Percentiles rank a stretch among this genome's conserved stretches.
These are phyloP conservation scores for Eufriesea mexicana DNA, from an alignment of 1,140 invertebrate genomes.

Conservation along the genomic window DNA sequence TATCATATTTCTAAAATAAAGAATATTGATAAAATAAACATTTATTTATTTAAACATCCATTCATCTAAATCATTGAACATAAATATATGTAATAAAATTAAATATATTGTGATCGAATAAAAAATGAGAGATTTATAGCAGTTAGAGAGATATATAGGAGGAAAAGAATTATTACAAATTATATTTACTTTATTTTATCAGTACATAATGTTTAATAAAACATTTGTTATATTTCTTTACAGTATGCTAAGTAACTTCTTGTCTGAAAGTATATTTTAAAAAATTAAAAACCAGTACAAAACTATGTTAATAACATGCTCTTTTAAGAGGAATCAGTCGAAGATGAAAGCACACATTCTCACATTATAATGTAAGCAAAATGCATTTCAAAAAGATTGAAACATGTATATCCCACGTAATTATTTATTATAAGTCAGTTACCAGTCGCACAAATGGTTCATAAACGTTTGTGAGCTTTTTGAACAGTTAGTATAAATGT, in stretches of 20 bases:
- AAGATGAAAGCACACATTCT: slow-evolving; percentile 36
- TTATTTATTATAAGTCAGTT: background rate
- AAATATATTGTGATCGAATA: too few relatives aligned
- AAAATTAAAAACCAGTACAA: slow-evolving; percentile 33
- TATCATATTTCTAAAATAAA: background rate
- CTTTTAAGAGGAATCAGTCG: slow-evolving; percentile 16
- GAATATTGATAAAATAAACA: background rate
- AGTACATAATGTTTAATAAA: slow-evolving; percentile 28
- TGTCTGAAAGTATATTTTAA: slow-evolving; percentile 38
- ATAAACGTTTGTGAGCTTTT: background rate
- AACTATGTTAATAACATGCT: slow-evolving; percentile 29
- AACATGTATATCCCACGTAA: slow-evolving; percentile 1
- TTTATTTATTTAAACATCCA: background rate
- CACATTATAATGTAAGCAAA: slow-evolving; percentile 18
- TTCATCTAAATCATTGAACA: too few relatives aligned
- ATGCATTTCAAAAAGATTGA: slow-evolving; percentile 12
- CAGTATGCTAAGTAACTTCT: slow-evolving; percentile 39
- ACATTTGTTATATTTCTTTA: slow-evolving; percentile 16
- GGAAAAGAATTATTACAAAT: slow-evolving; percentile 28
- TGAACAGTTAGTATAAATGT: background rate
- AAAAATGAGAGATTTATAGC: too few relatives aligned
- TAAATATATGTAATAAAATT: too few relatives aligned
- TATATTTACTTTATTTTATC: slow-evolving; percentile 31
- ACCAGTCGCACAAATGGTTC: background rate
- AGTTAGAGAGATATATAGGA: background rate